Evolutionary conservation across 1,140 invertebrate species (phyloP), one percentile per base, ranked within the genome.

Genomic region (Drosophila mauritiana): DNA sequence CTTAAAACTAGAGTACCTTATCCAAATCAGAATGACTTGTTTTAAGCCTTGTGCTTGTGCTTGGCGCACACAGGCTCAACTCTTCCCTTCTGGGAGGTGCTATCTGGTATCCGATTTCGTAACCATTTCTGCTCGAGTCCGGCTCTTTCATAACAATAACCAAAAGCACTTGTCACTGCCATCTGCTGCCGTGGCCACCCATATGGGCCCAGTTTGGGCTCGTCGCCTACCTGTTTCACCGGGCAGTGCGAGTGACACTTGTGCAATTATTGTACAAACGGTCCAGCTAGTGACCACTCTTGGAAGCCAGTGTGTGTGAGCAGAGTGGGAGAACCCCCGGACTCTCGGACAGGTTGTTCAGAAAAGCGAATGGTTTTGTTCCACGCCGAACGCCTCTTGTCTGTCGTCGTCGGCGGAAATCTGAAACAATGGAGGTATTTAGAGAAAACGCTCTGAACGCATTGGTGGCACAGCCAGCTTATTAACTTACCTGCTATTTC

Each of bases 401-500:
- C 49, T 62, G 43, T 27, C 56, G 72, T 55, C 22, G 53, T 40
- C 72, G 69, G 65, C 80, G 53, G 52, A 59, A 63, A 55, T 67
- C 56, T 62, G 65, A 64, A 75, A 82, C 82, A 86, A 82, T 86
- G 79, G 54, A 46, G 64, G 68, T 88, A 73, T 88, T 86, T 86
- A 88, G 79, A 76, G 79, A 83, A 76, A 79, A 79, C 82, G 70
- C 79, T 76, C 70, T 72, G 83, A 82, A 61, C 76, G 45, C 53
- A 52, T 48, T 36, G 17, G 37, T 31, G 43, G 51, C 37, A 40
- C 31, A 31, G 55, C 46, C 63, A 52, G 78, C 82, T 86, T 88
- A 88, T 88, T 86, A 88, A 88, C 82, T 83, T 88, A 88, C 83
- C 82, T 86, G 83, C 72, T 68, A 78, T 78, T 61, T 58, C 61